Percentiles rank a stretch among this genome's conserved stretches.
These are phyloP conservation scores for Sphaerophoria rueppellii DNA, from an alignment of 2,888 invertebrate species.

Conservation along the genomic window DNA sequence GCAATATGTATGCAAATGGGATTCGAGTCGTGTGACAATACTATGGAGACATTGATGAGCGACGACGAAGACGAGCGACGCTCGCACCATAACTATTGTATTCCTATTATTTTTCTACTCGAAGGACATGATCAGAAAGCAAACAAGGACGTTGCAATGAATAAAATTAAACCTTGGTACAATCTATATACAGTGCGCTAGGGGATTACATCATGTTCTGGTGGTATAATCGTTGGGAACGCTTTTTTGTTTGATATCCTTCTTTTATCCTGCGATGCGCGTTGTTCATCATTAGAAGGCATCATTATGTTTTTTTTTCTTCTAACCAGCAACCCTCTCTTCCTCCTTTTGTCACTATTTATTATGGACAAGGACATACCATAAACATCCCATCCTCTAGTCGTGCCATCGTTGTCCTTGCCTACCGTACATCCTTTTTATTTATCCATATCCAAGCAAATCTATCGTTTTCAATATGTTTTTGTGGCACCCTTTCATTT, in stretches of 20 bases:
- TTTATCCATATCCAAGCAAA: background rate
- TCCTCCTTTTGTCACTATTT: conserved; percentile 26
- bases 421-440: conserved; percentile 51
- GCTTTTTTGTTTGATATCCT: conserved; percentile 21
- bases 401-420: no score
- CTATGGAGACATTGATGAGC: conserved; percentile 1
- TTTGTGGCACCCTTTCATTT: conserved; percentile 31
- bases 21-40: conserved; percentile 68
- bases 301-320: conserved; percentile 28
- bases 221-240: conserved; percentile 60
- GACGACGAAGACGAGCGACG: conserved; percentile 35
- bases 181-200: conserved; percentile 19
- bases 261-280: conserved; percentile 24
- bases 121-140: conserved; percentile 65
- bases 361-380: conserved; percentile 61
- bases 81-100: conserved; percentile 11
- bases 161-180: conserved; percentile 42
- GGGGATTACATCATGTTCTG: conserved; percentile 66
- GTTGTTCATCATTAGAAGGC: conserved; percentile 37
- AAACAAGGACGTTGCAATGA: conserved; percentile 71
- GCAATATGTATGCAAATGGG: conserved; percentile 72
- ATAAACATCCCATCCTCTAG: conserved; percentile 54
- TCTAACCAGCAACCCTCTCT: conserved; percentile 43
- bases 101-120: background rate
- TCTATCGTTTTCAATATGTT: conserved; percentile 60